Evolutionary conservation across 2,888 invertebrate species (phyloP), one percentile per base, ranked within the genome.

Genomic region (Andrena marginata): DNA sequence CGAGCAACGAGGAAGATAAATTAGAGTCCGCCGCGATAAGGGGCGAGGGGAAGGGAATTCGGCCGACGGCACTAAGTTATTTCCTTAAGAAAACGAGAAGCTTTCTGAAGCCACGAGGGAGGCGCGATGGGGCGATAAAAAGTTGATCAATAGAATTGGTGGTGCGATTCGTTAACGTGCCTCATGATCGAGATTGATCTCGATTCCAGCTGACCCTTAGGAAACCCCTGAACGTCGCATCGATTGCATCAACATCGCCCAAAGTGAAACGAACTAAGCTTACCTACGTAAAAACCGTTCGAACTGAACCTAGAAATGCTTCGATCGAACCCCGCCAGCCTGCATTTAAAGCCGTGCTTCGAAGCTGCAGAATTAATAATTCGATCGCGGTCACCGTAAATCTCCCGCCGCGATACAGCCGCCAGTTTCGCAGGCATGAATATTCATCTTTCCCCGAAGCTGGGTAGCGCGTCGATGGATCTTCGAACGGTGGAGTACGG

Each of bases 11-110:
- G 49, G 20, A 63, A 82, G 77, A 86, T 87, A 87, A 86, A 86
- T 86, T 85, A 87, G 69, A 82, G 75, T n/a, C 77, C 35, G 87
- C 59, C 79, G 29, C 59, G 76, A 54, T 69, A 60, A 51, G n/a
- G 20, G 2, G 35, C 23, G 60, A 48, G 54, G 68, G 56, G 51
- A 76, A 65, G 62, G 56, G 77, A 77, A 76, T 87, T 84, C 77
- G 77, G 69, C 29, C 54, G 72, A n/a, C 54, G 62, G 16, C 8
- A 29, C 63, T 63, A 23, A 59, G 54, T 72, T 76, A 74, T 79
- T 85, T 79, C 69, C 60, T 82, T 59, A 33, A 31, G 79, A 64
- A 33, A 71, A 65, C 74, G 65, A 62, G 63, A 51, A 64, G 29
- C 59, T 71, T 56, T 63, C 42, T 7, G 64, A 76, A 31, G 60